A percentile compares a stretch with the other conserved stretches of the same genome.
These are phyloP conservation scores for Lateolabrax maculatus DNA, from an alignment of 2,797 vertebrate species.

Conservation along the genomic window DNA sequence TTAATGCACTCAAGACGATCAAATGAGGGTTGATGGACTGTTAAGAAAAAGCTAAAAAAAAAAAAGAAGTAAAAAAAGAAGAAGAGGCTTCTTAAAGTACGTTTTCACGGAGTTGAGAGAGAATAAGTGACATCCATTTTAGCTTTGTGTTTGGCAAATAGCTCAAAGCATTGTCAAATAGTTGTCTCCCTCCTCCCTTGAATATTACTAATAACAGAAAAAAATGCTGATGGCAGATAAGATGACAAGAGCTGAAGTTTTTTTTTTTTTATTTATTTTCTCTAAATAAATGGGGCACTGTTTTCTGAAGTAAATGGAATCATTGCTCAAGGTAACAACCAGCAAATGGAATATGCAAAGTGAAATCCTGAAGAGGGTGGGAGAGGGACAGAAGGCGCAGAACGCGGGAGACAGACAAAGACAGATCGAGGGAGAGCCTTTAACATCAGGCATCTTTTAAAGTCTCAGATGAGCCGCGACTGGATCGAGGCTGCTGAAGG, in stretches of 20 bases:
- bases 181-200: conserved; percentile 49
- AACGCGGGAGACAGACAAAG: conserved; percentile 56
- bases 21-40: conserved; percentile 68
- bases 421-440: conserved; percentile 51
- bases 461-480: conserved; percentile 29
- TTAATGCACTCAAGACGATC: conserved; percentile 65
- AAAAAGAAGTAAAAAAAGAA: neutral
- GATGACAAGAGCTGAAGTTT: conserved; percentile 58
- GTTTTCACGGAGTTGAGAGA: conserved; percentile 41
- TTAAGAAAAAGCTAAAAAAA: conserved; percentile 36
- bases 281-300: conserved; percentile 74
- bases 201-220: conserved; percentile 74
- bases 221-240: conserved; percentile 72
- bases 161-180: conserved; percentile 71
- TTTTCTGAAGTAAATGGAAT: conserved; percentile 84
- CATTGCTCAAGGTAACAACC: conserved; percentile 88
- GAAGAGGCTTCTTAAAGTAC: conserved; percentile 35
- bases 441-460: conserved; percentile 53
- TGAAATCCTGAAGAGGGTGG: conserved; percentile 74
- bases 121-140: conserved; percentile 57
- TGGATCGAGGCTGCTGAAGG: conserved; percentile 27
- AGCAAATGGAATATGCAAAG: conserved; percentile 89
- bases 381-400: conserved; percentile 54
- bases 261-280: conserved; percentile 4
- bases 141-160: conserved; percentile 62